Evolutionary conservation across 2,113 vertebrate species (phyloP).

Genomic region (Psittacus erithacus): DNA sequence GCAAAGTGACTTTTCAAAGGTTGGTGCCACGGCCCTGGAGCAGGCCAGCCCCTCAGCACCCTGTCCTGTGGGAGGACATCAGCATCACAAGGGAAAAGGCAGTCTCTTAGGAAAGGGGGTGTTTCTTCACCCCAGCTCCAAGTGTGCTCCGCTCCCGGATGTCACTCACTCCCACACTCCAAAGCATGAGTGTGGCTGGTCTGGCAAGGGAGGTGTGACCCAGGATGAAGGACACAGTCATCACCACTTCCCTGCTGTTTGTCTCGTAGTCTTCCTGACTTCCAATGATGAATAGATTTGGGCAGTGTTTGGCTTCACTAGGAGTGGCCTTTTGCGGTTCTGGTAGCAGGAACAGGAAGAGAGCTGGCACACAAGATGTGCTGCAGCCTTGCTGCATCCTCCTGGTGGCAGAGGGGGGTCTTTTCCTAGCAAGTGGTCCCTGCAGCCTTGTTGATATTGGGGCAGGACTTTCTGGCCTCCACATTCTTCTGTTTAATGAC

Average conservation of each 20-base stretch:
- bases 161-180: rapidly evolving
- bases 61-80: rapidly evolving
- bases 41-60: not conserved
- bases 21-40: not conserved
- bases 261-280: not conserved
- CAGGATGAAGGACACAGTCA: not conserved
- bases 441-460: not conserved
- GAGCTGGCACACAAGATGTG: rapidly evolving
- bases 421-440: not conserved
- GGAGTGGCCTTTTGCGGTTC: not conserved
- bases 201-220: not conserved
- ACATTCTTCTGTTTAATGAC: rapidly evolving
- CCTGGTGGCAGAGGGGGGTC: not conserved
- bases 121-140: not conserved
- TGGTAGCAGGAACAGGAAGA: not conserved
- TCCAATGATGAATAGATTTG: rapidly evolving
- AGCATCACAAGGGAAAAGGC: not conserved
- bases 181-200: not conserved
- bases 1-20: not conserved
- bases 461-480: not conserved
- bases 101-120: not conserved
- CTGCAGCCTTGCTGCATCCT: not conserved
- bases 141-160: rapidly evolving
- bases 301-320: rapidly evolving
- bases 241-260: not conserved